phyloP scores from a whole-genome alignment of 2,888 invertebrate genomes.

The Luffia ferchaultella region DNA sequence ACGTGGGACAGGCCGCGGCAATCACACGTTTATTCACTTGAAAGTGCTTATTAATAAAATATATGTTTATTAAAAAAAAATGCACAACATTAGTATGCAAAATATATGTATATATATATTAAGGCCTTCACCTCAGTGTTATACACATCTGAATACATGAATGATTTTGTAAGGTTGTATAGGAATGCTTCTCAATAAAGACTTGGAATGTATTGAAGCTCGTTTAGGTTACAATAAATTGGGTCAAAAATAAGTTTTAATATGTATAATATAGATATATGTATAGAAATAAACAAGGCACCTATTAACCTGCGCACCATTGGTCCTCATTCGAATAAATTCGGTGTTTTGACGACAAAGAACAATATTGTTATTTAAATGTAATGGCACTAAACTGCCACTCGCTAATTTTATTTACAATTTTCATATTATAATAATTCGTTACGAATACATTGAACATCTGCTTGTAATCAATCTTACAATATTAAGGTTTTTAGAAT shows the following conservation, averaged over 20 bases:
- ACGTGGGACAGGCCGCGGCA: too few relatives aligned
- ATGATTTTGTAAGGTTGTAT: not conserved
- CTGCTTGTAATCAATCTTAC: not conserved
- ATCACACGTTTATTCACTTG: too few relatives aligned
- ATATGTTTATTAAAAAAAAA: too few relatives aligned
- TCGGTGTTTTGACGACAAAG: not conserved
- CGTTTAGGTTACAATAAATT: not conserved
- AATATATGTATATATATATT: conserved; percentile 17
- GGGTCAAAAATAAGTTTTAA: not conserved
- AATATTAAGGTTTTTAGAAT: too few relatives aligned
- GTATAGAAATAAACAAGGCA: not conserved
- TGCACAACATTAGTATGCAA: not conserved
- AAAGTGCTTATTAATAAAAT: too few relatives aligned
- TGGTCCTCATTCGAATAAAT: not conserved
- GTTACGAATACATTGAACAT: too few relatives aligned
- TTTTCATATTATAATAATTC: too few relatives aligned
- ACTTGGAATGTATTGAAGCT: not conserved
- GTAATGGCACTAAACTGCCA: too few relatives aligned
- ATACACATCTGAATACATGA: conserved; percentile 25
- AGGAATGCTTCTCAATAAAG: not conserved
- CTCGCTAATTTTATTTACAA: too few relatives aligned
- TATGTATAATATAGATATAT: not conserved
- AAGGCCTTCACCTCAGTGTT: conserved; percentile 24
- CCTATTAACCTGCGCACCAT: not conserved
- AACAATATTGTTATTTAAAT: too few relatives aligned